Evolutionary conservation across 2,797 vertebrate genomes (phyloP).

Genomic region (Heteromormyrus szaboi): DNA sequence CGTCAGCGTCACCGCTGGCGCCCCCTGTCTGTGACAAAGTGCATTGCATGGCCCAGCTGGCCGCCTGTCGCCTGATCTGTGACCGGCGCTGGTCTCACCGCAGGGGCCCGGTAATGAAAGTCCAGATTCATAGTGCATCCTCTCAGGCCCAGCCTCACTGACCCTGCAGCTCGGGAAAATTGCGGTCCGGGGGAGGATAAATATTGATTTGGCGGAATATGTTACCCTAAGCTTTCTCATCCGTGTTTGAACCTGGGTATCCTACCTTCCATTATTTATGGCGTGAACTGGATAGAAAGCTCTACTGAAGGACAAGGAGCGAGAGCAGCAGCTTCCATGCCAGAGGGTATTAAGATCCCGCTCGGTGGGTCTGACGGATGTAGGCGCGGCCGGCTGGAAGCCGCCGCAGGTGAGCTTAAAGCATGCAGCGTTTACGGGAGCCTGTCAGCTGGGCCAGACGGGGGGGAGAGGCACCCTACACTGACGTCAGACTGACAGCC

Average conservation of each 20-base stretch:
- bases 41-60: background rate
- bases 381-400: background rate
- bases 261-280: constrained; percentile 14
- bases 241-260: constrained; percentile 11
- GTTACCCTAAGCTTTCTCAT: constrained; percentile 14
- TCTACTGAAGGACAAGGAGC: background rate
- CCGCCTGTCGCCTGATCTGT: background rate
- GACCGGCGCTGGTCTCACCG: background rate
- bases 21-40: background rate
- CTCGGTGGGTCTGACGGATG: background rate
- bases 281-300: background rate
- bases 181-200: background rate
- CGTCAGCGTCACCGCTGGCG: background rate
- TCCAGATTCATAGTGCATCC: background rate
- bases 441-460: background rate
- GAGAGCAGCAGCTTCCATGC: background rate
- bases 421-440: background rate
- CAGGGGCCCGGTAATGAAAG: background rate
- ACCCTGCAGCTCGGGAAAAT: background rate
- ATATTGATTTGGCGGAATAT: constrained; percentile 3
- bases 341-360: background rate
- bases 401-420: background rate
- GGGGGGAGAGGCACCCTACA: background rate
- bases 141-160: background rate
- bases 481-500: background rate